Evolutionary conservation across 1,140 invertebrate genomes (phyloP).

Genomic region (Drosophila mojavensis): DNA sequence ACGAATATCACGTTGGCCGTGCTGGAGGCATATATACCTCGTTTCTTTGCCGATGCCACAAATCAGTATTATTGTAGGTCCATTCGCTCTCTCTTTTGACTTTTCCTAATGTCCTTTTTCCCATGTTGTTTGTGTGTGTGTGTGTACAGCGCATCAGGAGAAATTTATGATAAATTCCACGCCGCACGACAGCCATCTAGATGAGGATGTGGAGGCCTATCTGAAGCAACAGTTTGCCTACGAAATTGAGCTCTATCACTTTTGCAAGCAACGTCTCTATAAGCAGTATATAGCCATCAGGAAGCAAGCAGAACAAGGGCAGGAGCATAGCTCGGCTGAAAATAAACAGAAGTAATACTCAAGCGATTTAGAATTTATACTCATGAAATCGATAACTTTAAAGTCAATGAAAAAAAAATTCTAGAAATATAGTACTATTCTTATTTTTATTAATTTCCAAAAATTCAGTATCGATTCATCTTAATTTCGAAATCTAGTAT

Average conservation of each 20-base stretch:
- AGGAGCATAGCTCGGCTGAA: background rate
- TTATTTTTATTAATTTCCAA: too few relatives aligned
- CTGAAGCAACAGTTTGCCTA: constrained; percentile 63
- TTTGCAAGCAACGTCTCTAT: constrained; percentile 93
- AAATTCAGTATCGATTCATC: too few relatives aligned
- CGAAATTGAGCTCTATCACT: constrained; percentile 96
- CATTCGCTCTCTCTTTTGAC: background rate
- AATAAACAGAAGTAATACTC: too few relatives aligned
- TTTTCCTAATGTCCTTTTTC: constrained; percentile 41
- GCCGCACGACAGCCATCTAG: constrained; percentile 65
- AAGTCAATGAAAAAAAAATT: too few relatives aligned
- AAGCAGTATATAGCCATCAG: constrained; percentile 90
- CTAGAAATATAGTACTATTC: too few relatives aligned
- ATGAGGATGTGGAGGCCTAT: constrained; percentile 67
- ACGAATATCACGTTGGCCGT: constrained; percentile 93
- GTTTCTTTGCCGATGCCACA: constrained; percentile 91
- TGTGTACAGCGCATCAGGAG: constrained; percentile 62
- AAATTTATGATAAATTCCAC: constrained; percentile 88
- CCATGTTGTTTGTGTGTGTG: constrained; percentile 68
- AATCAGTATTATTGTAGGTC: constrained; percentile 73
- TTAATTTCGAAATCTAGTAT: too few relatives aligned
- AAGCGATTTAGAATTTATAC: too few relatives aligned
- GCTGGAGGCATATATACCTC: constrained; percentile 92
- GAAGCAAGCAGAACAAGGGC: constrained; percentile 34
- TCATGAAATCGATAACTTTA: too few relatives aligned